Evolutionary conservation across 2,113 vertebrate genomes (phyloP), one percentile per base, ranked within the genome.

Genomic region (Semnornis frantzii): DNA sequence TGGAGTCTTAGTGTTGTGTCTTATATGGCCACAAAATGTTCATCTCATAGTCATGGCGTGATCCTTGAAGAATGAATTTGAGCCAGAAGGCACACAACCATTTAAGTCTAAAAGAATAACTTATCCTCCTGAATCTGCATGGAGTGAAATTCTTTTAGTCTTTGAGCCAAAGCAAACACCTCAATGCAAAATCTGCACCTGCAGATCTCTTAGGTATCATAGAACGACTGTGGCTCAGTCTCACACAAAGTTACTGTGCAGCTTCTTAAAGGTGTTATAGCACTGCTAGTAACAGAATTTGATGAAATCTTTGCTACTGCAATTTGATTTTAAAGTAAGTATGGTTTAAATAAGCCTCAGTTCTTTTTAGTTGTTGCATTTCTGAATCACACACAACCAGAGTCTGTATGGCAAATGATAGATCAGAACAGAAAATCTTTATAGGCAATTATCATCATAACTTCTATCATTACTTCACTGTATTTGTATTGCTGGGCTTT

Each of bases 51-150:
- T 60, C 65, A 54, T 59, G 25, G 27, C 75, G 75, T 71, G 73
- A 71, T 79, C 52, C 72, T 72, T 28, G 64, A 75, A 66, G 50
- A 93, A 74, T 76, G 84, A 52, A 57, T 65, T 78, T 70, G 55
- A 62, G 64, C 37, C 12, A 33, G 39, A 84, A 42, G 17, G 11
- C 84, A 48, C 39, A 5, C 0, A 13, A 30, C 39, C n/a, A 13
- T 78, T 87, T 75, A 71, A 75, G 83, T 95, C 44, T 85, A 25
- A 78, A 89, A 90, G 68, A 83, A 78, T 71, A 77, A 80, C 81
- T 92, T 69, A 65, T 72, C 31, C 27, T 77, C 20, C 44, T 85
- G 72, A 71, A 69, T 60, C 31, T 85, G 46, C 42, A 15, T 59
- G 30, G 19, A 13, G 28, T 82, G 64, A 73, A 74, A 39, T 76